A percentile compares a stretch with the other conserved stretches of the same genome.
Conservation (phyloP, 2,888 invertebrate species). For the Tachina lurida region DNA sequence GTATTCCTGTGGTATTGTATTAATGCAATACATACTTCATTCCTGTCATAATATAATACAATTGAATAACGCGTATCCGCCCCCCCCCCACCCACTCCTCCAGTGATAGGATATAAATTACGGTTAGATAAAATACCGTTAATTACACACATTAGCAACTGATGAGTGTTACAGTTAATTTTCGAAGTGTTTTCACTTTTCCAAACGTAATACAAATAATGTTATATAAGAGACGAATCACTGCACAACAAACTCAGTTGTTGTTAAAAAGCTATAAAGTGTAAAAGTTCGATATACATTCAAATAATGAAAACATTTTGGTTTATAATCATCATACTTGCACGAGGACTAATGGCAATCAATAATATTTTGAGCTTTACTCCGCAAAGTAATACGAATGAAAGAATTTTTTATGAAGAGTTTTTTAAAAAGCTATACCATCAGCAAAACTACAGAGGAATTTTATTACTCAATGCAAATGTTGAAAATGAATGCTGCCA, state of each 20-base stretch:
- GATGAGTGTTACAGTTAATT: background rate
- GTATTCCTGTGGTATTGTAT: too few species aligned
- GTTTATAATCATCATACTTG: background rate
- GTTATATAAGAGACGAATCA: background rate
- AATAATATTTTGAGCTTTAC: background rate
- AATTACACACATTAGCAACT: background rate
- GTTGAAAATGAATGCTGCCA: slow-evolving; percentile 26
- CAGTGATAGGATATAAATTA: background rate
- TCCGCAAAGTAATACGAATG: background rate
- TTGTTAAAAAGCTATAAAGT: background rate
- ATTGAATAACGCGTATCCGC: slow-evolving; percentile 30
- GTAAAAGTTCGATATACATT: background rate
- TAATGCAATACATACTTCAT: background rate
- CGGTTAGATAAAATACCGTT: background rate
- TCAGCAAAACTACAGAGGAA: background rate
- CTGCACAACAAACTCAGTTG: background rate
- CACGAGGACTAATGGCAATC: background rate
- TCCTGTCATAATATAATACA: background rate
- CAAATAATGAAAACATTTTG: slow-evolving; percentile 5
- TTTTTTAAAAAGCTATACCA: slow-evolving; percentile 14
- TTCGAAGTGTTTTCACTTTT: background rate
- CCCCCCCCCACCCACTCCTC: background rate
- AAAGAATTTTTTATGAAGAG: slow-evolving; percentile 20
- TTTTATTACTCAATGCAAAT: slow-evolving; percentile 21
- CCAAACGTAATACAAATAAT: background rate